Evolutionary conservation across 2,888 invertebrate species (phyloP).

Genomic region (Oscheius onirici): DNA sequence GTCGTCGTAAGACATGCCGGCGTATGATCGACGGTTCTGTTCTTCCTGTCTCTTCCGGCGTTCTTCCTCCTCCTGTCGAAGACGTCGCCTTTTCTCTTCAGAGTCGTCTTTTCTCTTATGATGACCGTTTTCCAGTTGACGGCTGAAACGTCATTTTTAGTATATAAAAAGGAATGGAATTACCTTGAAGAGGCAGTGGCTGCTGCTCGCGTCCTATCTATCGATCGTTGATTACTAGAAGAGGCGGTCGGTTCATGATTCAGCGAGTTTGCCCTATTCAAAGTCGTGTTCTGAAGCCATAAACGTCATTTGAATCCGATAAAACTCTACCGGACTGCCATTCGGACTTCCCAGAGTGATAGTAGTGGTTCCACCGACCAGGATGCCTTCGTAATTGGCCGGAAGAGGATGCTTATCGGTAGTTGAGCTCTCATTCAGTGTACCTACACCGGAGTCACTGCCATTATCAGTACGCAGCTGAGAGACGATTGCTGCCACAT

Average conservation of each 20-base stretch:
- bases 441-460: constrained; percentile 17
- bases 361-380: constrained; percentile 42
- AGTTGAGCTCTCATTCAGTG: neutral
- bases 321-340: constrained; percentile 38
- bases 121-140: constrained; percentile 6
- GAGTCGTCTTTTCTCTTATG: constrained; percentile 10
- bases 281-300: constrained; percentile 8
- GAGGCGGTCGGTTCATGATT: constrained; percentile 13
- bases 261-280: constrained; percentile 17
- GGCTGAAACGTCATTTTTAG: neutral
- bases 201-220: constrained; percentile 23
- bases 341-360: constrained; percentile 52
- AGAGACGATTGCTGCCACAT: neutral
- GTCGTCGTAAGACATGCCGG: constrained; percentile 2
- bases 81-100: too few species aligned
- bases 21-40: neutral
- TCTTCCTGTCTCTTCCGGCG: constrained; percentile 15
- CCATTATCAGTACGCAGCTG: neutral
- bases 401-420: neutral
- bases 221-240: neutral
- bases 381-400: neutral
- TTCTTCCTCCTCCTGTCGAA: neutral
- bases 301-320: neutral
- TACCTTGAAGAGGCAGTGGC: constrained; percentile 27
- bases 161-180: neutral